Evolutionary conservation across 2,888 invertebrate species (phyloP).

Genomic region (Stenotaenia linearis): DNA sequence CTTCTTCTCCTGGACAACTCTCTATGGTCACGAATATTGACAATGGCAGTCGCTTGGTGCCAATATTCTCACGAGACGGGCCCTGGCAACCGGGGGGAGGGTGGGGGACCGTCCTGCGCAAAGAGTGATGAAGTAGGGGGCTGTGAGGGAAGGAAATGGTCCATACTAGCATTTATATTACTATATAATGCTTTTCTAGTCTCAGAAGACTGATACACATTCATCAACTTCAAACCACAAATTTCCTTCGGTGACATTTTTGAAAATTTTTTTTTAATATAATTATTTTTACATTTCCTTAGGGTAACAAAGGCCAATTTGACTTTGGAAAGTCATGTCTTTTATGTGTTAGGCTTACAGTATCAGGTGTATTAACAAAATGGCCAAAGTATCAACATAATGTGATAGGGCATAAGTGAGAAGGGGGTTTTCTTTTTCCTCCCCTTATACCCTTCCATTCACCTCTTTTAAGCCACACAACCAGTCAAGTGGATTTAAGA

Average conservation of each 20-base stretch:
- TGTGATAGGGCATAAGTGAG: constrained; percentile 26
- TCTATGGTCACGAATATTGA: constrained; percentile 17
- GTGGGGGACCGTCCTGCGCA: background rate
- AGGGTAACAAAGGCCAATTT: too few species aligned
- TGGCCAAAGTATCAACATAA: background rate
- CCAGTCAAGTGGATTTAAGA: constrained; percentile 26
- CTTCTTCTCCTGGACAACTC: constrained; percentile 17
- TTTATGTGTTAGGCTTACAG: background rate
- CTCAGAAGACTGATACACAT: background rate
- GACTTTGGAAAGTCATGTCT: too few species aligned
- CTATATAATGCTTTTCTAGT: constrained; percentile 4
- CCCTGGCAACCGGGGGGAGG: constrained; percentile 9
- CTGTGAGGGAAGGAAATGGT: constrained; percentile 17
- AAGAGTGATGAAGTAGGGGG: constrained; percentile 24
- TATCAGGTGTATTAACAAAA: constrained; percentile 12
- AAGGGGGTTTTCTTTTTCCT: constrained; percentile 17
- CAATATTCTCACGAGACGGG: constrained; percentile 24
- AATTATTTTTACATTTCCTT: too few species aligned
- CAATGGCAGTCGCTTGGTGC: background rate
- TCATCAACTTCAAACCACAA: background rate
- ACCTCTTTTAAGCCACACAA: constrained; percentile 26
- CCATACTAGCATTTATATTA: constrained; percentile 26
- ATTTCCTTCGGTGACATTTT: background rate
- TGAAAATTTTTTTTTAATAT: background rate
- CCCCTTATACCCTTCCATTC: constrained; percentile 20